Conservation (phyloP, 2,888 invertebrate species). For the Metacarcinus magister region DNA sequence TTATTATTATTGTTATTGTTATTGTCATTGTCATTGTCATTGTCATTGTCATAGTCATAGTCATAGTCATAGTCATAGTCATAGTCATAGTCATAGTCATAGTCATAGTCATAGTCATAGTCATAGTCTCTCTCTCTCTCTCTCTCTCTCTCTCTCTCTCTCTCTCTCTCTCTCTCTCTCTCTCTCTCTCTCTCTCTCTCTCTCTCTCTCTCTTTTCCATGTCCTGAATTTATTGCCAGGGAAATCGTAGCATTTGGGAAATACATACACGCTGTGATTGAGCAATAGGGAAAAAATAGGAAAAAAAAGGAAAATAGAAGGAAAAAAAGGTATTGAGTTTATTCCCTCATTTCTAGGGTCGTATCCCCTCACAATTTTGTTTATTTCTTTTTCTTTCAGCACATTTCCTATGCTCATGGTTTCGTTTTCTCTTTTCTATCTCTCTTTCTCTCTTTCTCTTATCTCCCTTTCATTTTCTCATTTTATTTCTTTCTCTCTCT, state of each 20-base stretch:
- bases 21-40: too few species aligned
- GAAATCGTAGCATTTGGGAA: background rate
- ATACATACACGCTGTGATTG: background rate
- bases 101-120: too few species aligned
- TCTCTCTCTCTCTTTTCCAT: background rate
- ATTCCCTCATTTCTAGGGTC: background rate
- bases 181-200: slow-evolving; percentile 16
- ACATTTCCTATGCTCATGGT: background rate
- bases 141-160: slow-evolving; percentile 26
- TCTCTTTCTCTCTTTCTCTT: background rate
- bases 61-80: too few species aligned
- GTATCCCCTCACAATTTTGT: background rate
- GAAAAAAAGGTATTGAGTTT: background rate
- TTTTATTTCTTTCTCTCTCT: background rate
- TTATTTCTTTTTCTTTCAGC: background rate
- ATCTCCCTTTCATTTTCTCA: background rate
- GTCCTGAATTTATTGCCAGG: background rate
- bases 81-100: too few species aligned
- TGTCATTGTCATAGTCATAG: too few species aligned
- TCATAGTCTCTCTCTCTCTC: background rate
- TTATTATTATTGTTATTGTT: too few species aligned
- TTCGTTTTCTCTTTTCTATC: background rate
- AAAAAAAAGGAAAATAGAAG: too few species aligned
- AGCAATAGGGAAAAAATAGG: background rate
- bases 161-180: slow-evolving; percentile 21